A percentile compares a stretch with the other conserved stretches of the same genome.
Conservation (phyloP, 1,140 invertebrate genomes). For the Drosophila triauraria region DNA sequence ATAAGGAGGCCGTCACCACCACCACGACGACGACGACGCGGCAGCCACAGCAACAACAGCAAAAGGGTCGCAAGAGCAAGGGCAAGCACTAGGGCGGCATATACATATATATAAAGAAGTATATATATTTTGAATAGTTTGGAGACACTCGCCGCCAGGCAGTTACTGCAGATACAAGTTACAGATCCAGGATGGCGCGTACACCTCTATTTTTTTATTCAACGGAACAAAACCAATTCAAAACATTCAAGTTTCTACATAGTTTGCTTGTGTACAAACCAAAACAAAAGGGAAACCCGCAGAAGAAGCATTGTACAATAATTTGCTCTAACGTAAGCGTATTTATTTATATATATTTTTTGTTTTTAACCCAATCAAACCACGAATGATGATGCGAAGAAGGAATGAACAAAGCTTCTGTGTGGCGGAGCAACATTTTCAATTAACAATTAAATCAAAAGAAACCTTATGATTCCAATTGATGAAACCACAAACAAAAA, state of each 20-base stretch:
- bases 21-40: slow-evolving; percentile 17
- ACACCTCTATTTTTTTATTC: slow-evolving; percentile 61
- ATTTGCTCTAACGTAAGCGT: slow-evolving; percentile 43
- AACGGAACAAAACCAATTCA: slow-evolving; percentile 15
- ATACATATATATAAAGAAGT: slow-evolving; percentile 1
- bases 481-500: slow-evolving; percentile 16
- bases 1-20: background rate
- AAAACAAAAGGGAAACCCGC: slow-evolving; percentile 1
- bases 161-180: slow-evolving; percentile 9
- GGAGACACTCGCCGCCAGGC: background rate
- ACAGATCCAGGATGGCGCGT: slow-evolving; percentile 1
- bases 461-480: slow-evolving; percentile 52
- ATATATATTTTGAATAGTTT: slow-evolving; percentile 18
- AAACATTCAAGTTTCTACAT: slow-evolving; percentile 36
- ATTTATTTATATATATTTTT: slow-evolving; percentile 31
- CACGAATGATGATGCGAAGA: background rate
- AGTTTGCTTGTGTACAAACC: slow-evolving; percentile 26
- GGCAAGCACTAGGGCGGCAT: slow-evolving; percentile 31
- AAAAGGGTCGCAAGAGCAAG: slow-evolving; percentile 49
- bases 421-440: background rate
- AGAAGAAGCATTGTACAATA: slow-evolving; percentile 52
- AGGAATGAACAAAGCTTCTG: slow-evolving; percentile 30
- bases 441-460: slow-evolving; percentile 30
- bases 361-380: slow-evolving; percentile 3
- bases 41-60: slow-evolving; percentile 18